phyloP scores from a whole-genome alignment of 1,140 invertebrate species.

The Ceratina japonica region DNA sequence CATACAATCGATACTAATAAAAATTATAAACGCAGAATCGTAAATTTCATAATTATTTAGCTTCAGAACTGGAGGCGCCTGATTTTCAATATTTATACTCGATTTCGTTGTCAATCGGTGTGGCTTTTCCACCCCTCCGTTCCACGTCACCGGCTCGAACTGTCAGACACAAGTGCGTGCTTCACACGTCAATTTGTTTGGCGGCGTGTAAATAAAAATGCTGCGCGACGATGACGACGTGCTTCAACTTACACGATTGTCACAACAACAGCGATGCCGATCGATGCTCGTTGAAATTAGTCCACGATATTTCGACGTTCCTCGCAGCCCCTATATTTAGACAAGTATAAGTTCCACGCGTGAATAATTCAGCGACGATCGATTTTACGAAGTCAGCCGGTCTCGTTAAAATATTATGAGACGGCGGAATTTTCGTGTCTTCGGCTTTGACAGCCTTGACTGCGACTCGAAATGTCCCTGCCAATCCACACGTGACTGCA shows the following conservation, averaged over 20 bases:
- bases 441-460: neutral
- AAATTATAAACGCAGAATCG: neutral
- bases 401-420: constrained; percentile 1
- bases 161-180: constrained; percentile 68
- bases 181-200: constrained; percentile 76
- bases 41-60: neutral
- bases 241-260: constrained; percentile 42
- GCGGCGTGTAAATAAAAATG: constrained; percentile 66
- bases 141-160: constrained; percentile 37
- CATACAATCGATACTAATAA: neutral
- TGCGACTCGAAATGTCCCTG: neutral
- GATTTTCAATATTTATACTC: constrained; percentile 25
- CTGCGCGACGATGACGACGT: constrained; percentile 48
- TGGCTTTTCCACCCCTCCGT: constrained; percentile 18
- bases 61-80: neutral
- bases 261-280: constrained; percentile 26
- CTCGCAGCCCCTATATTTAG: neutral
- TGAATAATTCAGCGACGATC: constrained; percentile 2
- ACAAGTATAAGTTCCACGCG: neutral
- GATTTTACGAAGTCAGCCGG: neutral
- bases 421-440: neutral
- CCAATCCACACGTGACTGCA: no score
- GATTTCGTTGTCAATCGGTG: constrained; percentile 20
- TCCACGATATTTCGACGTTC: neutral
- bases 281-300: constrained; percentile 18